Evolutionary conservation across 2,888 invertebrate species (phyloP), one percentile per base, ranked within the genome.

Genomic region (Eupithecia pulchellata): DNA sequence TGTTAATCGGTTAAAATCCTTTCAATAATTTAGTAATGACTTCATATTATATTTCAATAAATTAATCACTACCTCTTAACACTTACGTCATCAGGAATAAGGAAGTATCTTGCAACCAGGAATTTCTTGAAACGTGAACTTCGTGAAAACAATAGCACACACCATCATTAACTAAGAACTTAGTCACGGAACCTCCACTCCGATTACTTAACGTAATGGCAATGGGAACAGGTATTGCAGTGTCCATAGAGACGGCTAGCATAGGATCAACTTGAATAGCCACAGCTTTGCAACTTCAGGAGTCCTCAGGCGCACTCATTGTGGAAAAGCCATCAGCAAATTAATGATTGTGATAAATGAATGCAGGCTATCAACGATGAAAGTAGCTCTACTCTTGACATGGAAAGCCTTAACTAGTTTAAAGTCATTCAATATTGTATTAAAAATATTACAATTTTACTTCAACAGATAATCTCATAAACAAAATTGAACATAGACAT

Each of bases 161-260:
- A 68, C 63, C 55, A 61, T 74, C 63, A 32, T 17, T 32, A 60
- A 57, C 17, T 30, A 68, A 42, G 64, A 20, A 65, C 64, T 60
- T 57, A 78, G 63, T 82, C 71, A 73, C 67, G 74, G 32, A 65
- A 68, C 71, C 42, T 73, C 60, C 60, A 64, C 64, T 32, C 58
- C 30, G 11, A 32, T 60, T 32, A n/a, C 29, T 0, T 29, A 32
- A 20, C 32, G 0, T 6, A 58, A 58, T 58, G 60, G 32, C n/a
- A 9, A 11, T 20, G 25, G 5, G 11, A 58, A n/a, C 27, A 13
- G 14, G 27, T 55, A 14, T n/a, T 42, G 6, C 6, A n/a, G 42
- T n/a, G n/a, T 47, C 42, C 42, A 9, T 20, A 47, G 0, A 39
- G 39, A 9, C 20, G 3, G 20, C n/a, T 47, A 47, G 42, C 42